phyloP scores from a whole-genome alignment of 2,797 vertebrate genomes.

The Hozukius guyotensis region DNA sequence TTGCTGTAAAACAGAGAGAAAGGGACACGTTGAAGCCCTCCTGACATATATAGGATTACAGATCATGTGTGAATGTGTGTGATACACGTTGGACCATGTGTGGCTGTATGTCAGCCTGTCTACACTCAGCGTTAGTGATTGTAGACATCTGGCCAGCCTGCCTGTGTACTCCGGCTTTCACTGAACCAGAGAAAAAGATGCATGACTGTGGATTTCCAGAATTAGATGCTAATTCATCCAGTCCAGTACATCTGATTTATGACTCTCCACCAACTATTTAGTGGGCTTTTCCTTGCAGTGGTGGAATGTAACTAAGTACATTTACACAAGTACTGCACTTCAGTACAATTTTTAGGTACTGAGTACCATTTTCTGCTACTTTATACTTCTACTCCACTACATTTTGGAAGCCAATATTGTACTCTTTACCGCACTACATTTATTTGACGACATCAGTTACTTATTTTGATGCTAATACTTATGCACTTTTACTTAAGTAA shows the following conservation, averaged over 20 bases:
- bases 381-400: too few relatives aligned
- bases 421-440: too few relatives aligned
- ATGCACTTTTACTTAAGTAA: too few relatives aligned
- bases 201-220: not conserved
- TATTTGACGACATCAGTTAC: too few relatives aligned
- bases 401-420: too few relatives aligned
- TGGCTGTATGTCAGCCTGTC: conserved; percentile 5
- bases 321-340: too few relatives aligned
- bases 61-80: not conserved
- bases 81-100: not conserved
- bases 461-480: too few relatives aligned
- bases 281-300: not conserved
- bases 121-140: not conserved
- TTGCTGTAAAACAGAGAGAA: conserved; percentile 6
- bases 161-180: not conserved
- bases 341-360: too few relatives aligned
- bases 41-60: conserved; percentile 31
- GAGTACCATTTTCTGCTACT: too few relatives aligned
- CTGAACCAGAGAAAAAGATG: not conserved
- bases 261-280: not conserved
- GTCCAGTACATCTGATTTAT: not conserved
- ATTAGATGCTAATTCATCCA: not conserved
- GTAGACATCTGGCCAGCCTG: not conserved
- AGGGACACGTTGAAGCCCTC: not conserved
- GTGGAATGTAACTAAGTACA: too few relatives aligned